Base-by-base conservation (phyloP, 2,113 vertebrate species). In the Malurus alboscapulatus region DNA sequence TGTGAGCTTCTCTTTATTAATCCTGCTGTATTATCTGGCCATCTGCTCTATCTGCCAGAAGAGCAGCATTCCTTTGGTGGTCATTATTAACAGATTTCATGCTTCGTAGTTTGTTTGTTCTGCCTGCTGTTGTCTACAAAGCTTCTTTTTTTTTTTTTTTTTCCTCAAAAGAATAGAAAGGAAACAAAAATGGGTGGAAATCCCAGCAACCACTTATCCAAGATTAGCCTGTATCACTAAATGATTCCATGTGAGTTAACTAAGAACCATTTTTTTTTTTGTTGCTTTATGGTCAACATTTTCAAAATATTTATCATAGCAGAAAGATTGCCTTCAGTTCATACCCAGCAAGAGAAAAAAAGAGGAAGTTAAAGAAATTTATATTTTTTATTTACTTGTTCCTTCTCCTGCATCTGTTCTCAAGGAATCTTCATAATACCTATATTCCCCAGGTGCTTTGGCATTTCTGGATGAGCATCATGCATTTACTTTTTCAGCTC, bases 31-130 rank as follows among this genome's bases (percentile, higher is more conserved):
- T 92, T 94, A 88, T 87, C 69, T 77, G 71, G 21, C 84, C 81
- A 92, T 90, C 88, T 95, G 86, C 67, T 88, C 24, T 63, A 29
- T 65, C 51, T 96, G 78, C 80, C 66, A 90, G 92, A 87, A 90
- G 32, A 79, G 66, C 69, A 96, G 15, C 68, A 87, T 91, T 90
- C 76, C 79, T 88, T 92, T 88, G 53, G 66, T 91, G 36, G 68
- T 47, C 71, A 58, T 83, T 82, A 94, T 75, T 87, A 95, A 89
- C 53, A 85, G 59, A 90, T 85, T 88, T 87, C 42, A 25, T 67
- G 67, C 45, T 92, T 84, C 8, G 1, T 65, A 54, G 66, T 91
- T 91, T n/a, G 67, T 53, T 90, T 75, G n/a, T 34, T 14, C 67
- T 92, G 50, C 62, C 84, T 93, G 42, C 47, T 82, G 63, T 47